Evolutionary conservation across 2,113 vertebrate genomes (phyloP), one percentile per base, ranked within the genome.

Genomic region (Piliocolobus tephrosceles): DNA sequence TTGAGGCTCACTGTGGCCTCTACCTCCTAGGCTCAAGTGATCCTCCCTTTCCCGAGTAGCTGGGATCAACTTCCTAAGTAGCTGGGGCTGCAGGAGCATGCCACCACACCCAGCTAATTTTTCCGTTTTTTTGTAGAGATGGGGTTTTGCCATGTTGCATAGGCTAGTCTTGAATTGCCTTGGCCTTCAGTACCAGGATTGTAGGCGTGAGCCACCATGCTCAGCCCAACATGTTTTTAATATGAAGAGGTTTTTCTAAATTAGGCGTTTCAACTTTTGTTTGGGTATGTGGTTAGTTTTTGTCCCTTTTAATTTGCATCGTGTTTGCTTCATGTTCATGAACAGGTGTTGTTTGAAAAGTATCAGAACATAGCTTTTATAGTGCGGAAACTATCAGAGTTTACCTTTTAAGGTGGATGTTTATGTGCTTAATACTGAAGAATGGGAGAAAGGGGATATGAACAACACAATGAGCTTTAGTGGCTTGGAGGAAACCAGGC

Each of bases 291-390:
- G 12, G 13, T 58, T 88, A 61, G 43, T 90, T 57, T 96, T 43
- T 90, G 11, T 84, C 70, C 27, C n/a, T 82, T 95, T 96, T 58
- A 76, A 68, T 95, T 90, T 82, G 72, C 8, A 66, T 68, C 8
- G 14, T 94, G 1, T 94, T 91, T 95, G 72, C 38, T 81, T 95
- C 61, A 18, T 92, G 70, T 90, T 88, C 88, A 35, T 95, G 81
- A 90, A 64, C 3, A 91, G 55, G 18, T 13, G 6, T 76, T 83
- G 38, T 84, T 97, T 96, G 68, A 92, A 88, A 88, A 93, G 32
- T 88, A 45, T 90, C 16, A 32, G 38, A 88, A 58, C 27, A 27
- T 82, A 76, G 10, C 40, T 80, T 68, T 52, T 70, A 32, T 66
- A n/a, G 11, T 18, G 17, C 85, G n/a, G 61, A 70, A 81, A 57